Conservation (phyloP, 2,888 invertebrate species). For the Adelognathus sp. region DNA sequence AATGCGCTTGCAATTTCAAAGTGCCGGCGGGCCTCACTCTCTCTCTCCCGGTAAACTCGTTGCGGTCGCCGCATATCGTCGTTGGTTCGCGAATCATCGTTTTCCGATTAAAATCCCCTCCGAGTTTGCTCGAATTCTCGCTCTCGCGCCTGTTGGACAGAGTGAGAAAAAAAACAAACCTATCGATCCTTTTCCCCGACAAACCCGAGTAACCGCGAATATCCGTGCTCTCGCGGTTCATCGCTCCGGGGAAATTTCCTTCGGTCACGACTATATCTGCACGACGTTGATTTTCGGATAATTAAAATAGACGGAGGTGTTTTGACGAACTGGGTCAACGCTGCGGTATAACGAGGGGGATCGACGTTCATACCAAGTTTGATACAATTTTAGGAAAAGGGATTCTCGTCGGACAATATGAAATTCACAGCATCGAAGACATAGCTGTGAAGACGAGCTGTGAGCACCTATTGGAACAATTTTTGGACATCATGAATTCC, state of each 20-base stretch:
- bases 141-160: background rate
- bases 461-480: background rate
- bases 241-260: constrained; percentile 54
- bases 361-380: background rate
- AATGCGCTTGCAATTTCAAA: constrained; percentile 57
- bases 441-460: background rate
- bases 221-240: constrained; percentile 50
- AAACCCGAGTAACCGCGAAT: constrained; percentile 47
- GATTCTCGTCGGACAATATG: background rate
- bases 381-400: background rate
- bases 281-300: constrained; percentile 50
- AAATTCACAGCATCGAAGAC: background rate
- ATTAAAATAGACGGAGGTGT: constrained; percentile 50
- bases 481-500: background rate
- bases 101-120: constrained; percentile 54
- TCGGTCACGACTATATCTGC: background rate
- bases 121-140: constrained; percentile 21
- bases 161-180: constrained; percentile 1
- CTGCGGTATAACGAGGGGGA: constrained; percentile 8
- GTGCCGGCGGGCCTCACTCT: constrained; percentile 47
- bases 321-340: constrained; percentile 28
- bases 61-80: constrained; percentile 28
- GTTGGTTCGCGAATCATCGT: constrained; percentile 42
- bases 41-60: constrained; percentile 5
- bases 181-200: constrained; percentile 42